These are phyloP conservation scores for Apteryx mantelli DNA, from an alignment of 2,113 vertebrate species.

Conservation along the genomic window DNA sequence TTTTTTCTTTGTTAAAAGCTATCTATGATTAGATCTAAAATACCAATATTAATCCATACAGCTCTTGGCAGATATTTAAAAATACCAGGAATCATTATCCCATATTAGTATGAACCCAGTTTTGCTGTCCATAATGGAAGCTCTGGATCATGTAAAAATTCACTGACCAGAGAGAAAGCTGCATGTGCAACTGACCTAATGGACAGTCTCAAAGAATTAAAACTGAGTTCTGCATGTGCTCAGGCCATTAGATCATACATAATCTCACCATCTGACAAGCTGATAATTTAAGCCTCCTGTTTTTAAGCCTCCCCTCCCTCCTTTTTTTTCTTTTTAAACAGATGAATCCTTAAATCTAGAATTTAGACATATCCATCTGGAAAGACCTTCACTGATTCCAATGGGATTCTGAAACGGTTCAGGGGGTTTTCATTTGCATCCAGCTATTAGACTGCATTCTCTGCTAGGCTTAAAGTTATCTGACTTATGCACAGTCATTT, in stretches of 20 bases:
- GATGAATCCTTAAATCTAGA: background rate
- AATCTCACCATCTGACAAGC: background rate
- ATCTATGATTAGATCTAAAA: background rate
- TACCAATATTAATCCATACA: background rate
- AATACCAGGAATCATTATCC: background rate
- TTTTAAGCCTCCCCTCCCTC: background rate
- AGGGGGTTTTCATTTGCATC: background rate
- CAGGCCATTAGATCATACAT: background rate
- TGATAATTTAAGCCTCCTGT: background rate
- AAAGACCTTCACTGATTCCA: background rate
- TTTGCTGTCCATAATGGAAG: background rate
- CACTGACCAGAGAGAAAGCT: background rate
- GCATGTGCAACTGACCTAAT: accelerated
- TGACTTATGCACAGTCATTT: background rate
- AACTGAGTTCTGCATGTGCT: background rate
- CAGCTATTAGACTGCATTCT: background rate
- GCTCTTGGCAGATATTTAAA: background rate
- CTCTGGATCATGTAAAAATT: background rate
- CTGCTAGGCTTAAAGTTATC: background rate
- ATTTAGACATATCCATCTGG: background rate
- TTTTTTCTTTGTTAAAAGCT: background rate
- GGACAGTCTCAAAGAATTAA: background rate
- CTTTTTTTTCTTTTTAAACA: background rate
- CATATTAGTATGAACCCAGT: background rate
- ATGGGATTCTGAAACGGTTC: background rate